A percentile compares a stretch with the other conserved stretches of the same genome.
phyloP scores from a whole-genome alignment of 2,113 vertebrate species.

The Pollachius pollachius region DNA sequence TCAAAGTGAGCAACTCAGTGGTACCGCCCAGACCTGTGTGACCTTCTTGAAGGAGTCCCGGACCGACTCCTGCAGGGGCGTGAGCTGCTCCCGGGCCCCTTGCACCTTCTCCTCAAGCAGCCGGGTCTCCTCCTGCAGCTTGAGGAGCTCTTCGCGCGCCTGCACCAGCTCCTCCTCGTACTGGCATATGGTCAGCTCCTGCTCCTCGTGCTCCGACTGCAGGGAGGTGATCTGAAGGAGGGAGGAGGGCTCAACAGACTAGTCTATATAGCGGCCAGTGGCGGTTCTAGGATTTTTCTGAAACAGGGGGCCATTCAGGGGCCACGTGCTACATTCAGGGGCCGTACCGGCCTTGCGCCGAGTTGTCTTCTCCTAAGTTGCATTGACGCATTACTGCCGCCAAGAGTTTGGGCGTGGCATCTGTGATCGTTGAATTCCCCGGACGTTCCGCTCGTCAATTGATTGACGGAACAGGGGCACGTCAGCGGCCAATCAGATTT shows the following conservation, averaged over 20 bases:
- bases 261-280: neutral
- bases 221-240: slow-evolving; percentile 83
- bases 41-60: slow-evolving; percentile 88
- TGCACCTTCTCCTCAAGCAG: slow-evolving; percentile 86
- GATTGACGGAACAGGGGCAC: too few species aligned
- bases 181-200: slow-evolving; percentile 87
- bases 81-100: slow-evolving; percentile 85
- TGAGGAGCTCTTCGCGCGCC: slow-evolving; percentile 86
- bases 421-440: too few species aligned
- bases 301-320: too few species aligned
- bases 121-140: slow-evolving; percentile 89
- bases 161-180: slow-evolving; percentile 90
- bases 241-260: neutral
- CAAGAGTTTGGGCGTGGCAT: too few species aligned
- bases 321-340: too few species aligned
- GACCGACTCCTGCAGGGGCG: slow-evolving; percentile 88
- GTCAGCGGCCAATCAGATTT: too few species aligned
- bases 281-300: too few species aligned
- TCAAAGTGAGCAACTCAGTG: too few species aligned
- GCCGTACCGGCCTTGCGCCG: too few species aligned
- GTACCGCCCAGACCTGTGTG: slow-evolving; percentile 73
- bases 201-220: slow-evolving; percentile 85
- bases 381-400: too few species aligned
- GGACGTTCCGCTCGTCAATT: too few species aligned
- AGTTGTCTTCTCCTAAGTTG: too few species aligned